A percentile compares a stretch with the other conserved stretches of the same genome.
Conservation (phyloP, 2,888 invertebrate genomes). For the Epistrophe eligans region DNA sequence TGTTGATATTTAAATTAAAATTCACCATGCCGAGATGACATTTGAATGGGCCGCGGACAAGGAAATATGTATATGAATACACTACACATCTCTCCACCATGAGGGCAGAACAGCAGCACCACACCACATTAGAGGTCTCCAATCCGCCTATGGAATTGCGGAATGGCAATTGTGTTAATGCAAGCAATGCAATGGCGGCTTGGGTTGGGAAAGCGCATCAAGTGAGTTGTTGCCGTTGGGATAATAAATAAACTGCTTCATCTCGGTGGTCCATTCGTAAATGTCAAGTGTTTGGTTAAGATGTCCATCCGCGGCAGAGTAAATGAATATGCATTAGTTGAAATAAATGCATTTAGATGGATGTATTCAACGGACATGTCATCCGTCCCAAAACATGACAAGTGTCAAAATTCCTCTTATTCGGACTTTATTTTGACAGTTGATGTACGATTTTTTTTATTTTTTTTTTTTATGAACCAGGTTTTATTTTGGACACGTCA, state of each 20-base stretch:
- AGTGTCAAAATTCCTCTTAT: conserved; percentile 63
- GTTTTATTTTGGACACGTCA: conserved; percentile 66
- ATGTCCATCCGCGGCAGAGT: conserved; percentile 48
- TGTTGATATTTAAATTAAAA: conserved; percentile 75
- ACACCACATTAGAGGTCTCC: conserved; percentile 5
- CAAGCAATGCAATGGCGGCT: conserved; percentile 15
- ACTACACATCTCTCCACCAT: conserved; percentile 12
- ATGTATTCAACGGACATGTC: conserved; percentile 39
- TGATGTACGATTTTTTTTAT: conserved; percentile 30
- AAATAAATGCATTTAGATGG: conserved; percentile 36
- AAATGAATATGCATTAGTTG: conserved; percentile 70
- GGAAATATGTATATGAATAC: conserved; percentile 71
- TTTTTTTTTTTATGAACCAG: conserved; percentile 11
- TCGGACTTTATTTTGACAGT: conserved; percentile 48
- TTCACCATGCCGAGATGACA: conserved; percentile 54
- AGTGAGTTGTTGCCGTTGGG: conserved; percentile 35
- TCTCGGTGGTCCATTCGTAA: conserved; percentile 66
- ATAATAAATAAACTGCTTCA: conserved; percentile 48
- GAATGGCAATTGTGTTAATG: conserved; percentile 51
- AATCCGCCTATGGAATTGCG: conserved; percentile 47
- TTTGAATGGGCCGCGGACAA: conserved; percentile 65
- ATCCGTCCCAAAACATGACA: conserved; percentile 59
- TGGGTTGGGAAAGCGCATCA: conserved; percentile 21
- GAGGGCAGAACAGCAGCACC: not conserved
- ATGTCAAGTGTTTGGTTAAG: conserved; percentile 71